Conservation (phyloP, 2,113 vertebrate genomes). For the Eleginops maclovinus region DNA sequence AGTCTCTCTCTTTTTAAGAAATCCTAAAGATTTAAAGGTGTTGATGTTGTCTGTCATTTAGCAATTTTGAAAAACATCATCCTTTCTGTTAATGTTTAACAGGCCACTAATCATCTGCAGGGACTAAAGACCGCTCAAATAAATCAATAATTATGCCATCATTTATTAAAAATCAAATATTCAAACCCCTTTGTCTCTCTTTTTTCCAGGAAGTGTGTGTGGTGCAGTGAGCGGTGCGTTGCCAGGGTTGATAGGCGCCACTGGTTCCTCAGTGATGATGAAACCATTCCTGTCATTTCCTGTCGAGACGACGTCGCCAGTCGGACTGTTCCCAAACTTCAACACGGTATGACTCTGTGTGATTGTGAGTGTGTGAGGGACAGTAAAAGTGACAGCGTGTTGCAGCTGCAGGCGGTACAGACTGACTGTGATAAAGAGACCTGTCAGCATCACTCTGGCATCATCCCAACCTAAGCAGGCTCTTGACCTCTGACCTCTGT, state of each 20-base stretch:
- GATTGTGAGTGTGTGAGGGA: constrained; percentile 18
- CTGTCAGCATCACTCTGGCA: constrained; percentile 22
- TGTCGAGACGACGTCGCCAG: constrained; percentile 90
- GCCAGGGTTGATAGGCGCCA: constrained; percentile 85
- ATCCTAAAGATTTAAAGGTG: neutral
- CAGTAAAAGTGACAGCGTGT: constrained; percentile 16
- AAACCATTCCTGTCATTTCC: constrained; percentile 94
- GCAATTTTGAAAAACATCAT: neutral
- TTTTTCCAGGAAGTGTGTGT: constrained; percentile 82
- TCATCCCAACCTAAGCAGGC: neutral
- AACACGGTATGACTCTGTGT: constrained; percentile 86
- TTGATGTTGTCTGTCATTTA: no score
- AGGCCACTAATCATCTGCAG: neutral
- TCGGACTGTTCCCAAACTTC: constrained; percentile 97
- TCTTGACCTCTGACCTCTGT: constrained; percentile 50
- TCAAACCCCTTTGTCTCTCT: neutral
- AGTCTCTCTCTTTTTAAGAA: neutral
- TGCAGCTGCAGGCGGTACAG: constrained; percentile 14
- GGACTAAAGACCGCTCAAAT: neutral
- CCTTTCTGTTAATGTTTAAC: neutral
- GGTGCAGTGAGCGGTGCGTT: constrained; percentile 65
- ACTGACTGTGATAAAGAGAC: constrained; percentile 10
- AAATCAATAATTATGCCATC: neutral
- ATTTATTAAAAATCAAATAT: constrained; percentile 6
- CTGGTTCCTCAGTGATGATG: constrained; percentile 90